Conservation (phyloP, 2,113 vertebrate genomes). For the Neolamprologus tretocephalus region DNA sequence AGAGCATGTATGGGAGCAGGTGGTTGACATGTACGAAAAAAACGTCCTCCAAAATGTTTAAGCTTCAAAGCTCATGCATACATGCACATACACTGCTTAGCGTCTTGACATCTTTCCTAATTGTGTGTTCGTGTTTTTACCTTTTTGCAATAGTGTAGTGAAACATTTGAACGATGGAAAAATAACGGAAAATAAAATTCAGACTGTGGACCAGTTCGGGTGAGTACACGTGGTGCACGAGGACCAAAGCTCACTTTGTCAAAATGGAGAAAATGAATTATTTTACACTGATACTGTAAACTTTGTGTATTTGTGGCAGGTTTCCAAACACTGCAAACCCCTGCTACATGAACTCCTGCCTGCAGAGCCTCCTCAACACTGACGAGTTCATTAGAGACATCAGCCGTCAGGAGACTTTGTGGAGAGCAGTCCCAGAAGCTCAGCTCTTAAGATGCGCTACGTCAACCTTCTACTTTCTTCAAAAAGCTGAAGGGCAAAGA, state of each 20-base stretch:
- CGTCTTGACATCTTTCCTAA: background rate
- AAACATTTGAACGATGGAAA: background rate
- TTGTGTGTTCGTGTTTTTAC: background rate
- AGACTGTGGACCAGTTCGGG: background rate
- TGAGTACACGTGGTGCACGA: background rate
- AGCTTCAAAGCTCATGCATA: background rate
- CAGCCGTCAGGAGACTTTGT: too few species aligned
- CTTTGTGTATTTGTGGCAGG: background rate
- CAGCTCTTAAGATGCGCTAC: too few species aligned
- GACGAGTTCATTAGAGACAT: too few species aligned
- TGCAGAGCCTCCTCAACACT: too few species aligned
- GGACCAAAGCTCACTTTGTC: background rate
- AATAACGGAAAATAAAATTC: accelerated
- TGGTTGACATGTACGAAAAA: background rate
- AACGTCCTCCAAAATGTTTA: background rate
- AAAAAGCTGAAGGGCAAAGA: too few species aligned
- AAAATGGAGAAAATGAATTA: background rate
- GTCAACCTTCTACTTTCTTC: too few species aligned
- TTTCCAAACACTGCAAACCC: too few species aligned
- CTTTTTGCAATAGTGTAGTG: background rate
- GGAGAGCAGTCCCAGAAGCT: too few species aligned
- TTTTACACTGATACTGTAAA: background rate
- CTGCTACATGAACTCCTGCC: too few species aligned
- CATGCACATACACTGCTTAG: background rate
- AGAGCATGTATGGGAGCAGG: accelerated